Base-by-base conservation (phyloP, 1,140 invertebrate genomes). In the Bombus consobrinus region DNA sequence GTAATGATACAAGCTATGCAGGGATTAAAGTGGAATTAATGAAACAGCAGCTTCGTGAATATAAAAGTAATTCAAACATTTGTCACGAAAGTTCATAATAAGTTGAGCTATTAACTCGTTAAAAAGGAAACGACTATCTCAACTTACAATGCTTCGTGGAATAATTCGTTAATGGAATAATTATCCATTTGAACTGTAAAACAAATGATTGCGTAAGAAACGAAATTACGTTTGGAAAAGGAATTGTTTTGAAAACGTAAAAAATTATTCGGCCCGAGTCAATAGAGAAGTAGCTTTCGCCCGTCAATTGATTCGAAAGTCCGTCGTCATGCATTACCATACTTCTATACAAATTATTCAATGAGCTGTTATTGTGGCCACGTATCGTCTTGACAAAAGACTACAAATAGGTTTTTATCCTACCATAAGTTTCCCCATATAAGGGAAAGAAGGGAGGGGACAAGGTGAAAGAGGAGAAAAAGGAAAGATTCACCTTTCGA, bases 301-400 rank as follows among this genome's bases (percentile, higher is more conserved):
- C 28, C 10, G 66, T 80, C 39, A 57, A 80, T 81, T 37, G 83
- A 85, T 75, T 57, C 78, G 41, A 68, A 75, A 68, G 78, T 75
- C 72, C 78, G 43, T 57, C 69, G 43, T 10, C 22, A 10, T 41
- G 32, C 28, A 85, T 85, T 85, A 85, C 22, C 79, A 85, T 85
- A 85, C 69, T 81, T 85, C 84, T 75, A 74, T 85, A 85, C 78
- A 85, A 85, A 81, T 81, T 85, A 81, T 85, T 74, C 84, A 85
- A 85, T 41, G 84, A 59, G 71, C 43, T 39, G 47, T 81, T 81
- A 68, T 81, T 34, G 71, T 62, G 28, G 71, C 59, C 57, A 37
- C 84, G 84, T 74, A 81, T 74, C 28, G 13, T 3, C 64, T 32
- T 34, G 64, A 86, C 85, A 83, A 84, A 84, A 66, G 81, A 34